Percentiles rank a stretch among this genome's conserved stretches.
These are phyloP conservation scores for Thunnus albacares DNA, from an alignment of 2,797 vertebrate species.

Conservation along the genomic window DNA sequence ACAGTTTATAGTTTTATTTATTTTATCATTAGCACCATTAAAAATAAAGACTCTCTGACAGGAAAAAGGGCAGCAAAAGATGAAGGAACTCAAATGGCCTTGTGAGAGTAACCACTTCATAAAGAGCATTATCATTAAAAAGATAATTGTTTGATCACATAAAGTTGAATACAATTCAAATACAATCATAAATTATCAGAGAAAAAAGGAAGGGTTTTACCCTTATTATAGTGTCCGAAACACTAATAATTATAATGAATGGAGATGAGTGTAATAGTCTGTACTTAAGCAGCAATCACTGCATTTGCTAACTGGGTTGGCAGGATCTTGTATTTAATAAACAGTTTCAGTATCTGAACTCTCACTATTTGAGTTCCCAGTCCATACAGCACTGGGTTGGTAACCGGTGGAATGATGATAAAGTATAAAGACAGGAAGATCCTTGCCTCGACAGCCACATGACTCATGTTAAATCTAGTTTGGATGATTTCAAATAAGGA, in stretches of 20 bases:
- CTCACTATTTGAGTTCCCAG: slow-evolving; percentile 63
- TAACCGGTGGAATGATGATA: slow-evolving; percentile 54
- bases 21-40: background rate
- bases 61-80: background rate
- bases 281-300: background rate
- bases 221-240: background rate
- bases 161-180: background rate
- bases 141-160: background rate
- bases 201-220: background rate
- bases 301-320: slow-evolving; percentile 17
- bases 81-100: background rate
- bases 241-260: background rate
- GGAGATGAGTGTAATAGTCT: background rate
- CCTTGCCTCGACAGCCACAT: slow-evolving; percentile 18
- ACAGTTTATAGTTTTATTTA: background rate
- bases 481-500: slow-evolving; percentile 68
- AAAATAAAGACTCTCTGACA: background rate
- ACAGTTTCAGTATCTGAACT: slow-evolving; percentile 56
- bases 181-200: background rate
- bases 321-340: slow-evolving; percentile 41
- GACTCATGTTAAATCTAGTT: slow-evolving; percentile 67
- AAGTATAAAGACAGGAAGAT: slow-evolving; percentile 75
- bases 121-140: background rate
- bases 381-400: slow-evolving; percentile 77
- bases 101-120: background rate